Base-by-base conservation (phyloP, 2,797 vertebrate genomes). In the Pteropus rufus region DNA sequence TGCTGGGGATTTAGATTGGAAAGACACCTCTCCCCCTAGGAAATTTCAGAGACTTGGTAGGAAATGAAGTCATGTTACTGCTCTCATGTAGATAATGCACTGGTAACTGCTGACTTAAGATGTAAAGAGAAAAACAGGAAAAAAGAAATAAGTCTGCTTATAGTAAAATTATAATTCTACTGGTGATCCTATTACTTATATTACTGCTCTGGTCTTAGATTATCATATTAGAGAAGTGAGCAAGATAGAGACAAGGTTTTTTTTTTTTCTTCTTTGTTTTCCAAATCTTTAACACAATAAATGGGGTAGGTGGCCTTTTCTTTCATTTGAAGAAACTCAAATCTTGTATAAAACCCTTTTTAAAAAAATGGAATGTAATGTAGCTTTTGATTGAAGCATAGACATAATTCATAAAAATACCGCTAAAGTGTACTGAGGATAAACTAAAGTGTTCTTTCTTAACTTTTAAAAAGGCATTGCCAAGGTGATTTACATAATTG, bases 401-500 rank as follows among this genome's bases (percentile, higher is more conserved):
- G 41, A n/a, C 54, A 56, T 82, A 87, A 90, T 62, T 96, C 58
- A 41, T 56, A 85, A 79, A 52, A 82, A 36, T n/a, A 65, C 82
- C 77, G 58, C 65, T 39, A 14, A 79, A 75, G 19, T 44, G 8
- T 70, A 67, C 85, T 29, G 36, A 34, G 7, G 18, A 76, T 64
- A 94, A 94, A 89, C 60, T 62, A 29, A 29, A 52, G 26, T 60
- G 31, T 67, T 89, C 23, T 58, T 39, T 91, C 94, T 89, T 87
- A 92, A 80, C 46, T 91, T 91, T 91, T 77, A 58, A 64, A 90
- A 93, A 89, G 49, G 70, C 64, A 79, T 44, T 79, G 52, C 86
- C 65, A 93, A 95, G 92, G 76, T 90, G 87, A 93, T 93, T 95
- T 97, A 65, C 77, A 73, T 95, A 96, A 96, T 73, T 92, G 31